Base-by-base conservation (phyloP, 1,140 invertebrate genomes). In the Eubasilissa regina region DNA sequence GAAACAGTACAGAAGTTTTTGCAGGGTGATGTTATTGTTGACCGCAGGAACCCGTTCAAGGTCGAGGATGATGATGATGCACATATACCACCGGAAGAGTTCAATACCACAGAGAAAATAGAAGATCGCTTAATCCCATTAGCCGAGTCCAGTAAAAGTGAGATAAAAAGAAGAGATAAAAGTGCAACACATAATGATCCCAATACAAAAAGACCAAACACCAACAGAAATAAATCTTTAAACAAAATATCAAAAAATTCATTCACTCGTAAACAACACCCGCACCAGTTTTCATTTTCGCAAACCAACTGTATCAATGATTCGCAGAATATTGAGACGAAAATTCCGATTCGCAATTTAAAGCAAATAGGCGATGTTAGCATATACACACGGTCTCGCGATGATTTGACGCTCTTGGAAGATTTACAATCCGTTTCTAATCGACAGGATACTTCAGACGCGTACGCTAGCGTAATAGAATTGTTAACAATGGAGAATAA, bases 11-110 rank as follows among this genome's bases (percentile, higher is more conserved):
- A 45, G 17, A 76, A 76, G 45, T 76, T 76, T 76, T 45, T 76
- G 12, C 55, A 62, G 44, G 74, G 74, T 56, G 74, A 76, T 19
- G 47, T 76, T 62, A 76, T 76, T 47, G 35, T 76, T 19, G 74
- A 76, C 12, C 35, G 60, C 7, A 56, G 19, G 62, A 76, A 76
- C 47, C 74, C 74, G 13, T 76, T 76, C 12, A 76, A 76, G 15
- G 70, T 55, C 55, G 51, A 55, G 13, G 35, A 25, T 25, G 70
- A 55, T 17, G 15, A 10, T 1, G 43, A 60, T 35, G 25, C 6
- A 60, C 11, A n/a, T 60, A 19, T n/a, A 17, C 13, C 66, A 17
- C 25, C 13, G 13, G 66, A 25, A 9, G 35, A 25, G n/a, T 7
- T 64, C 10, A n/a, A 13, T 35, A 64, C 13, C 60, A 12, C 3